These are phyloP conservation scores for Cyprinodon diabolis DNA, from an alignment of 2,797 vertebrate genomes.

Conservation along the genomic window DNA sequence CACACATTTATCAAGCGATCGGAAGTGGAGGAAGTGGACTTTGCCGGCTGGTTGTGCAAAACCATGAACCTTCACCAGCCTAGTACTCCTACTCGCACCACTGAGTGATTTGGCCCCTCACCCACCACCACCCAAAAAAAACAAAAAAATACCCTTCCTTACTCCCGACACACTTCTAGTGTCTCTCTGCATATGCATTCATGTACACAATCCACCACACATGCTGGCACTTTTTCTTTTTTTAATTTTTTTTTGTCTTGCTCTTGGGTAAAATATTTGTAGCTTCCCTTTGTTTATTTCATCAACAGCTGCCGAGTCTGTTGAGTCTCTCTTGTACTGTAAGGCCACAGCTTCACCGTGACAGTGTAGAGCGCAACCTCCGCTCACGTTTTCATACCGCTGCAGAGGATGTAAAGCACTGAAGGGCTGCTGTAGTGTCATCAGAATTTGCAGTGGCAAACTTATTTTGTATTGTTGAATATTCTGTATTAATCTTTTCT, in stretches of 20 bases:
- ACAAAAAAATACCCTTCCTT: not conserved
- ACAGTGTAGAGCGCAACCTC: constrained; percentile 59
- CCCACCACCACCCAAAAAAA: not conserved
- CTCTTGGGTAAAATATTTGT: constrained; percentile 59
- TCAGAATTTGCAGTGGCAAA: constrained; percentile 59
- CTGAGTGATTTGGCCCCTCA: constrained; percentile 70
- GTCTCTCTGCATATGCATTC: constrained; percentile 52
- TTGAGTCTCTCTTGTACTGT: constrained; percentile 67
- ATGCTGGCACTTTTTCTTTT: constrained; percentile 45
- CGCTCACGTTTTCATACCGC: constrained; percentile 56
- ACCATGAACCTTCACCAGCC: constrained; percentile 95
- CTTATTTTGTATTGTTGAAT: constrained; percentile 72
- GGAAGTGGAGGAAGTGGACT: constrained; percentile 95
- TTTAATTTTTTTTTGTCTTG: constrained; percentile 50
- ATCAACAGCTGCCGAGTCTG: constrained; percentile 59
- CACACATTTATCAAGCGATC: constrained; percentile 96
- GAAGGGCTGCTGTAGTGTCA: constrained; percentile 63
- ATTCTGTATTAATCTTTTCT: constrained; percentile 73
- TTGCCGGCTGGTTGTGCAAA: constrained; percentile 94
- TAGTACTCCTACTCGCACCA: constrained; percentile 90
- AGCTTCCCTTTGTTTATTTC: constrained; percentile 41
- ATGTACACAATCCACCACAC: constrained; percentile 54
- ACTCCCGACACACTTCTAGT: constrained; percentile 48
- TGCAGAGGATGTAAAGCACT: constrained; percentile 58
- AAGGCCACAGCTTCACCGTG: constrained; percentile 65